phyloP scores from a whole-genome alignment of 2,113 vertebrate species.

The Dermatemys mawii region DNA sequence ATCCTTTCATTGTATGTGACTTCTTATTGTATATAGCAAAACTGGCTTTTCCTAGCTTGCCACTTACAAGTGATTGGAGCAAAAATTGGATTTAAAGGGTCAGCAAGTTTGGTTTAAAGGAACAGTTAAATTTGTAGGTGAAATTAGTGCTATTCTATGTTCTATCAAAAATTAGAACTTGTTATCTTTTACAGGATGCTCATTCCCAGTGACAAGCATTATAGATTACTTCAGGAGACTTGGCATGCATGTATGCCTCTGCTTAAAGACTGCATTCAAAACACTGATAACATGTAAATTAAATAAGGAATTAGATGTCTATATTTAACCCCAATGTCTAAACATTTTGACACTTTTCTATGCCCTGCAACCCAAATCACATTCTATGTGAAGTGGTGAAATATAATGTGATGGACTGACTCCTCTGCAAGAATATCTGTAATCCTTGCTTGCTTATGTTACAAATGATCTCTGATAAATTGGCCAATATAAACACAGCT shows the following conservation, averaged over 20 bases:
- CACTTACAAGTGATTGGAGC: background rate
- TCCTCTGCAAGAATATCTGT: background rate
- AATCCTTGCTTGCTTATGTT: background rate
- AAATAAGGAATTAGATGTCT: background rate
- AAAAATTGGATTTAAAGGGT: slow-evolving; percentile 35
- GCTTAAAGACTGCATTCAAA: background rate
- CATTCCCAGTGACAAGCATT: background rate
- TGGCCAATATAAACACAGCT: background rate
- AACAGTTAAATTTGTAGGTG: background rate
- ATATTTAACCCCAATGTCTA: background rate
- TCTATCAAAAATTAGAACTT: background rate
- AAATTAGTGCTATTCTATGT: background rate
- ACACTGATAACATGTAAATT: background rate
- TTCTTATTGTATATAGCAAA: background rate
- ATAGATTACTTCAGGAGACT: background rate
- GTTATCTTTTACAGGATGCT: background rate
- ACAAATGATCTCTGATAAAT: background rate
- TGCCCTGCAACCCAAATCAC: background rate
- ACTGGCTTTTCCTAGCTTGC: background rate
- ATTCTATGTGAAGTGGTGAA: background rate
- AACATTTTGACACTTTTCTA: background rate
- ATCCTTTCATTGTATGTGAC: background rate
- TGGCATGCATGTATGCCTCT: background rate
- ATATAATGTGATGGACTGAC: accelerated
- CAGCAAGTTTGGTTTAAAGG: slow-evolving; percentile 22